Evolutionary conservation across 2,888 invertebrate genomes (phyloP).

Genomic region (Nomada hirtipes): DNA sequence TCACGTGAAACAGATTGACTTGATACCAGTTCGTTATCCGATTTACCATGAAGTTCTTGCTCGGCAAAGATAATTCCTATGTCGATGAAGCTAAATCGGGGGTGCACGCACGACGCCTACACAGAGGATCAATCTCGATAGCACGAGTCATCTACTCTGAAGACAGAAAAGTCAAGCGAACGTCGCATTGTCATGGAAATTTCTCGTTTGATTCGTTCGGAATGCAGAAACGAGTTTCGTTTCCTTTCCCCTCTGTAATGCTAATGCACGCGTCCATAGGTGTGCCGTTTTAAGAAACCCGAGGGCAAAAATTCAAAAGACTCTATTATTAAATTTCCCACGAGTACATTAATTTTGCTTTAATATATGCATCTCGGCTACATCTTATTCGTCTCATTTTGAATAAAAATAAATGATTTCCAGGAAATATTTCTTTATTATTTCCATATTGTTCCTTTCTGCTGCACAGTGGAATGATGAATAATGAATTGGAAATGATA

Average conservation of each 20-base stretch:
- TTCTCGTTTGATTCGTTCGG: conserved; percentile 36
- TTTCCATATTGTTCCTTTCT: no score
- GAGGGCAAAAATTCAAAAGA: neutral
- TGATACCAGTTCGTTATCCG: neutral
- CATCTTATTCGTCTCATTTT: no score
- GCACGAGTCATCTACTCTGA: conserved; percentile 27
- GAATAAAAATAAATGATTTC: no score
- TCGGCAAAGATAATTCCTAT: conserved; percentile 20
- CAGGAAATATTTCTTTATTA: no score
- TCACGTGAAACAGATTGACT: neutral
- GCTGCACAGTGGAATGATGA: no score
- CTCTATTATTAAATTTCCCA: no score
- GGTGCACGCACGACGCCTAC: conserved; percentile 10
- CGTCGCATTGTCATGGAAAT: conserved; percentile 58
- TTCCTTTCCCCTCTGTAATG: conserved; percentile 2
- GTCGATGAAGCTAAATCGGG: conserved; percentile 14
- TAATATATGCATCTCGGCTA: neutral
- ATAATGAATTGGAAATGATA: no score
- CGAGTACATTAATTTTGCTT: neutral
- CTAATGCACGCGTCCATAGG: neutral
- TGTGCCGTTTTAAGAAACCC: conserved; percentile 2
- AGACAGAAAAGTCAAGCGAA: conserved; percentile 24
- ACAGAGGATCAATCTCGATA: conserved; percentile 36
- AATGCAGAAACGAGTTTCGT: conserved; percentile 20
- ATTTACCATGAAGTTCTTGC: neutral